phyloP scores from a whole-genome alignment of 2,113 vertebrate species.

The Peromyscus polionotus region DNA sequence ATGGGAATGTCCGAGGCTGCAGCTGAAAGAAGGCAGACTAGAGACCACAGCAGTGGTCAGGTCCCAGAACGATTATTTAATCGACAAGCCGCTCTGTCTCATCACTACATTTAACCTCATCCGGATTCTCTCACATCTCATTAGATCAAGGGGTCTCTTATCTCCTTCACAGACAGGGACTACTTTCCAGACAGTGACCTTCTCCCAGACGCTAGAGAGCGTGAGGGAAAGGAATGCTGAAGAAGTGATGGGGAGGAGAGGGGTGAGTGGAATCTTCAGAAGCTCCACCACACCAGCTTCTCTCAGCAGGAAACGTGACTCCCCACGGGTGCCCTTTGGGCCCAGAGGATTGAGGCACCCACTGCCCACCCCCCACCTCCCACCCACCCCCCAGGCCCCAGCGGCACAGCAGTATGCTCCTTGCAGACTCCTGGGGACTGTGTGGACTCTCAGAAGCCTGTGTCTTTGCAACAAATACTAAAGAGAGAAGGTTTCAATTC shows the following conservation, averaged over 20 bases:
- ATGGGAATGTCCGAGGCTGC: neutral
- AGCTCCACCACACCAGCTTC: fast-evolving
- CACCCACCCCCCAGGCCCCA: neutral
- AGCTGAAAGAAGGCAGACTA: neutral
- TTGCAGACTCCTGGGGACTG: no score
- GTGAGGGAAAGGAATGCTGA: neutral
- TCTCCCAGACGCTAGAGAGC: neutral
- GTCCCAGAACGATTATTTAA: neutral
- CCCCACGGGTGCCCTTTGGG: neutral
- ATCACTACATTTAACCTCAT: neutral
- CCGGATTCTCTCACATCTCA: constrained; percentile 21
- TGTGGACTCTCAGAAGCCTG: neutral
- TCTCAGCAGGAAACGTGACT: neutral
- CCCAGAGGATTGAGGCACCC: fast-evolving
- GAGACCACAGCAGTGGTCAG: neutral
- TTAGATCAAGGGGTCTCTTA: constrained; percentile 22
- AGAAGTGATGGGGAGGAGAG: neutral
- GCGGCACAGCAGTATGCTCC: neutral
- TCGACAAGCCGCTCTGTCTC: neutral
- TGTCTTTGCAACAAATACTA: neutral
- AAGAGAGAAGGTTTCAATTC: constrained; percentile 14
- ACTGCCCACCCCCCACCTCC: fast-evolving
- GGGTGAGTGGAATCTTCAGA: neutral
- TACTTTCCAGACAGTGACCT: constrained; percentile 6
- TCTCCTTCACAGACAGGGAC: neutral